These are phyloP conservation scores for Gnathonemus echidnorhynchus DNA, from an alignment of 2,113 vertebrate species.

Conservation along the genomic window DNA sequence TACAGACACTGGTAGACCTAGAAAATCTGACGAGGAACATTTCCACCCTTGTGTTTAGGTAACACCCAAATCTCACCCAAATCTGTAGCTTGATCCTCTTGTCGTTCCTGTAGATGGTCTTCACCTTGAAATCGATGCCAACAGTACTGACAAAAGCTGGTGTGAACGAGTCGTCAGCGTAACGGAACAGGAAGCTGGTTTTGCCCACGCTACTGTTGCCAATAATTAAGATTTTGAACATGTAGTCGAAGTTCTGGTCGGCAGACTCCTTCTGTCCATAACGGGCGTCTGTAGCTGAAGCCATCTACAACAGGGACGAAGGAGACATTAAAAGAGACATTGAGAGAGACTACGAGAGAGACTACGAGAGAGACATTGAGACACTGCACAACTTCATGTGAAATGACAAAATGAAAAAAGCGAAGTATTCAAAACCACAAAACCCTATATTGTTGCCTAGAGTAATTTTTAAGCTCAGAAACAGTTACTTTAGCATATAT, in stretches of 20 bases:
- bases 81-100: slow-evolving; percentile 85
- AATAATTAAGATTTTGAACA: slow-evolving; percentile 87
- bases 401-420: neutral
- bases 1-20: neutral
- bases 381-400: too few species aligned
- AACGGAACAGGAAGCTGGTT: slow-evolving; percentile 83
- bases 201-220: slow-evolving; percentile 84
- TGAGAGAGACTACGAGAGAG: too few species aligned
- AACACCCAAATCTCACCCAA: slow-evolving; percentile 62
- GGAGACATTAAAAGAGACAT: neutral
- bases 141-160: slow-evolving; percentile 82
- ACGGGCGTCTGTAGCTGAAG: slow-evolving; percentile 81
- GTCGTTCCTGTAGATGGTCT: slow-evolving; percentile 80
- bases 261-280: slow-evolving; percentile 82
- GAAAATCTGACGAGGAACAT: neutral
- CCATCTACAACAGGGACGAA: slow-evolving; percentile 68
- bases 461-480: too few species aligned
- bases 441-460: too few species aligned
- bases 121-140: slow-evolving; percentile 85
- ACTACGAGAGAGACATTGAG: neutral
- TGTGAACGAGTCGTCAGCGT: slow-evolving; percentile 79
- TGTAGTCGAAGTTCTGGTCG: slow-evolving; percentile 81
- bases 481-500: neutral
- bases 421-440: neutral
- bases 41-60: neutral